Evolutionary conservation across 2,113 vertebrate species (phyloP).

Genomic region (Syngnathoides biaculeatus): DNA sequence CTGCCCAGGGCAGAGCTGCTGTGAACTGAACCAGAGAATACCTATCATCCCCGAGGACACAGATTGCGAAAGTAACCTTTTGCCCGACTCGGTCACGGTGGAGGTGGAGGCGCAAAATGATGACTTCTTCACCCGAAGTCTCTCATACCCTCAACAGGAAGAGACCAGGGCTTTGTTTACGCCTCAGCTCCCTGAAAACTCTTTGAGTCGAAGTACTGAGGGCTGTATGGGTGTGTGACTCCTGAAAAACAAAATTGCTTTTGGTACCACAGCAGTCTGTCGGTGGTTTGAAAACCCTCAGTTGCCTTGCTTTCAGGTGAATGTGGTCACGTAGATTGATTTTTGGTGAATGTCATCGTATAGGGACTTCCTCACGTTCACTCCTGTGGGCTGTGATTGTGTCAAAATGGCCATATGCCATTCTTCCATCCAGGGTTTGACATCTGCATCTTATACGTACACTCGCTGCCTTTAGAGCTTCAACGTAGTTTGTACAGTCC

Average conservation of each 20-base stretch:
- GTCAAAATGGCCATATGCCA: too few relatives aligned
- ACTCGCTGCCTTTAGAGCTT: slow-evolving; percentile 56
- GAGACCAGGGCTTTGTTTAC: slow-evolving; percentile 73
- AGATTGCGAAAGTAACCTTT: slow-evolving; percentile 74
- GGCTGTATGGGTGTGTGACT: slow-evolving; percentile 15
- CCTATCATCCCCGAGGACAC: slow-evolving; percentile 95
- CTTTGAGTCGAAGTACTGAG: slow-evolving; percentile 56
- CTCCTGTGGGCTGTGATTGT: slow-evolving; percentile 49
- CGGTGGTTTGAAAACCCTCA: slow-evolving; percentile 50
- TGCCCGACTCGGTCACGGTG: slow-evolving; percentile 53
- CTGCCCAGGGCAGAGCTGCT: slow-evolving; percentile 75
- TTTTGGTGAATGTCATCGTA: background rate
- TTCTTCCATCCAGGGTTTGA: background rate
- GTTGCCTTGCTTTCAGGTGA: slow-evolving; percentile 58
- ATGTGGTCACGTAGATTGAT: background rate
- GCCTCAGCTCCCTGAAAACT: slow-evolving; percentile 55
- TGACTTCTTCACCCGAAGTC: slow-evolving; percentile 67
- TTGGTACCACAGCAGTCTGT: slow-evolving; percentile 51
- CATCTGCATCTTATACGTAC: slow-evolving; percentile 8
- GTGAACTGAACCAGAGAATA: slow-evolving; percentile 84
- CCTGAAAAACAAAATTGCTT: slow-evolving; percentile 37
- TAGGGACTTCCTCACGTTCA: slow-evolving; percentile 20
- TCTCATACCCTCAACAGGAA: slow-evolving; percentile 69
- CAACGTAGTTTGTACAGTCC: slow-evolving; percentile 44
- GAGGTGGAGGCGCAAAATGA: slow-evolving; percentile 59